Base-by-base conservation (phyloP, 2,113 vertebrate species). In the Apodemus speciosus region DNA sequence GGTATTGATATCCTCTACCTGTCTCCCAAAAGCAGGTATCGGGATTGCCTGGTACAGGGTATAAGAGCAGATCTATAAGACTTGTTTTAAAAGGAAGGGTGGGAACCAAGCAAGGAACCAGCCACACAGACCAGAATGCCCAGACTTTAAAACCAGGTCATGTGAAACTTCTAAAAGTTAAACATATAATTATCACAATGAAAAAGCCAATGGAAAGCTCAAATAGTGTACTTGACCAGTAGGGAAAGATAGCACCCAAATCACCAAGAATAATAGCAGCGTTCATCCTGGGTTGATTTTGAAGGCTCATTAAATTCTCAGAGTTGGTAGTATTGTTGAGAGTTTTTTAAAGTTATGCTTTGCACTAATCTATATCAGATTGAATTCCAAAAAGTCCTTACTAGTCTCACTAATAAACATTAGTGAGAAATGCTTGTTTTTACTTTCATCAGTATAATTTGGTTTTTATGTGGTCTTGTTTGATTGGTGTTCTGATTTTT, bases 281-380 rank as follows among this genome's bases (percentile, higher is more conserved):
- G 53, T 32, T 53, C 15, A 32, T 51, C 51, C 62, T 38, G 64
- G 58, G 14, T 51, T 90, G 20, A 69, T 85, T 73, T 90, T 94
- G 49, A 91, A 80, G 21, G 25, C n/a, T 87, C 16, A 85, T 86
- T 73, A 60, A 71, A 25, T 93, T 94, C 23, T 81, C 85, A 89
- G 72, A 18, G 49, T 51, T 56, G 10, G 23, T 30, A 51, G 23
- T 38, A 9, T 64, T 23, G 58, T 76, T 89, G 79, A 89, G 58
- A 40, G 49, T 14, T 66, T 92, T 80, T 86, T 71, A 80, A 80
- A 69, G 3, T 3, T 60, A 16, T 88, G 40, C 76, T 73, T 73
- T 64, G 79, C 32, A 81, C 10, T 56, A 43, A 92, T n/a, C 30
- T 53, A 10, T 32, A 40, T 66, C 66, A 43, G 66, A 25, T 43